Evolutionary conservation across 1,140 invertebrate genomes (phyloP), one percentile per base, ranked within the genome.

Genomic region (Proctacanthus coquilletti): DNA sequence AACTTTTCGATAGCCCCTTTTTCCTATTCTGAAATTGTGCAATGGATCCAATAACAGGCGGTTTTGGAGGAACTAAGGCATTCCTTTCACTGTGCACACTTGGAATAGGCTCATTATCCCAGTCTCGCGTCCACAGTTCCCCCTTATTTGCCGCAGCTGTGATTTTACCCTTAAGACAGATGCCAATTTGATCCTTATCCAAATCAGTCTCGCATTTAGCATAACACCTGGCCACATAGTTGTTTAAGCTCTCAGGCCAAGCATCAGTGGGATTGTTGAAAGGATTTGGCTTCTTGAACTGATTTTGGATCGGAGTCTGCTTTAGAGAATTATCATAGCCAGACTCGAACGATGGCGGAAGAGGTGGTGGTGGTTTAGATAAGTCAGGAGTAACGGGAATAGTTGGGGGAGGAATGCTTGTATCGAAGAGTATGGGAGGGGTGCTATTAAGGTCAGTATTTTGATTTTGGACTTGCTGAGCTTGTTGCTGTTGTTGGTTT

Each of bases 151-250:
- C 83, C 1, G 87, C 84, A 32, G 77, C 72, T 15, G 85, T 92
- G 40, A 96, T 80, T 62, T 92, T 87, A 23, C 86, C 86, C 60
- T 93, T 94, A 20, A 97, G 64, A 45, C 89, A 83, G 41, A 88
- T 86, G 56, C 93, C 85, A 37, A 96, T 86, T 56, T 88, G 78
- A 69, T 96, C 86, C 63, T 89, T 86, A 59, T 95, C 86, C 38
- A 85, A 72, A 38, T 75, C 69, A 10, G 84, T 84, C 48, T 75
- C 75, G 53, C 87, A 94, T 63, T 86, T 86, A 23, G 78, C 77
- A 68, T 93, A 96, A 51, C 88, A 91, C 44, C 82, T 74, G 48
- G 83, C 79, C 9, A 95, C 87, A 63, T 93, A 97, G 41, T 81
- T 74, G 52, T 82, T 77, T 18, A 84, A 54, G 39, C 74, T 75